Evolutionary conservation across 2,113 vertebrate species (phyloP), one percentile per base, ranked within the genome.

Genomic region (Murina feae): DNA sequence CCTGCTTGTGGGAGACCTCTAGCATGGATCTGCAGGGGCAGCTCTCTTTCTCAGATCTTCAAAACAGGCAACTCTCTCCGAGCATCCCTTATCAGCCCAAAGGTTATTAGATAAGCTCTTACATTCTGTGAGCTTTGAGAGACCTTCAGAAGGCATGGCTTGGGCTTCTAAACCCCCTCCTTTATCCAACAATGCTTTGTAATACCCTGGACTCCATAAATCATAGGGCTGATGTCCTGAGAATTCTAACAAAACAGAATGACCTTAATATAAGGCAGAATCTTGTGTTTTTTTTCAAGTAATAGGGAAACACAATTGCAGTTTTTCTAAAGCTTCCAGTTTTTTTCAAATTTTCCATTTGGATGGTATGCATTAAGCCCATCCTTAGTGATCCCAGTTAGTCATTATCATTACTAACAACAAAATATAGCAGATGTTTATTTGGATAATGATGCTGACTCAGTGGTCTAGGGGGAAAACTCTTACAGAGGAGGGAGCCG

Each of bases 371-470:
- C 30, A 0, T 44, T 92, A 75, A 95, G 86, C 72, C 92, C 95
- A 86, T 94, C 95, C 84, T 92, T 84, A 74, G 84, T 96, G 84
- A 96, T 89, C 90, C 94, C 68, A 89, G 90, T 89, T 92, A 93
- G 85, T 96, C 95, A 96, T 96, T 96, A 95, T 94, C 91, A 88
- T 96, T 94, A 96, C 79, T 89, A 97, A 96, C 49, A 69, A 97
- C 94, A 95, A 95, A 97, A 91, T 60, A 55, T 39, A 93, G 69
- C 96, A 97, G 94, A 96, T 97, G 96, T 96, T 97, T 97, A 91
- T 90, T 96, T 95, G 92, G 90, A 94, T 95, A 90, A 96, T 80
- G 92, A 69, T 86, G 91, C 95, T 96, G 95, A 97, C 91, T 97
- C 94, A 96, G 85, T 79, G 71, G 78, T 79, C 96, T 85, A 93